phyloP scores from a whole-genome alignment of 1,140 invertebrate species.

The Hermetia illucens region DNA sequence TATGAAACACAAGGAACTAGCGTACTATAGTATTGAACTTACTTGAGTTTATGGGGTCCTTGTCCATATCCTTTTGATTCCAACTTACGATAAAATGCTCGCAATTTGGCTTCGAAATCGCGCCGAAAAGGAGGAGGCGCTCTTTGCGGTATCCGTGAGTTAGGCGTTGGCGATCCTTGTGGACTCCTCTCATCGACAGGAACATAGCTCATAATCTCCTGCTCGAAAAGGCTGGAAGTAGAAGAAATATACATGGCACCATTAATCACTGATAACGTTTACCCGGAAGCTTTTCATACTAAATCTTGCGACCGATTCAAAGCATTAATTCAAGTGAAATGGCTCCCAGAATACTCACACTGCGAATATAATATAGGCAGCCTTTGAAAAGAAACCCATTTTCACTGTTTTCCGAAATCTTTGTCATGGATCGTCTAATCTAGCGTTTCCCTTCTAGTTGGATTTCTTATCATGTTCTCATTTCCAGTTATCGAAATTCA shows the following conservation, averaged over 20 bases:
- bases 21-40: conserved; percentile 33
- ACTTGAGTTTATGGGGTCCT: conserved; percentile 92
- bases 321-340: too few relatives aligned
- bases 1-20: too few relatives aligned
- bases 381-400: conserved; percentile 56
- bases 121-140: conserved; percentile 77
- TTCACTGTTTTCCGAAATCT: too few relatives aligned
- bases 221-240: conserved; percentile 78
- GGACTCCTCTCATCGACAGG: conserved; percentile 52
- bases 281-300: too few relatives aligned
- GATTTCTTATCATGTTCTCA: too few relatives aligned
- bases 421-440: too few relatives aligned
- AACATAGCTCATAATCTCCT: conserved; percentile 96
- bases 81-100: conserved; percentile 88
- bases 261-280: too few relatives aligned
- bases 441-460: too few relatives aligned
- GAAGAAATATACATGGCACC: too few relatives aligned
- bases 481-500: too few relatives aligned
- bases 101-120: conserved; percentile 90
- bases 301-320: too few relatives aligned
- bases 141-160: conserved; percentile 59
- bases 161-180: conserved; percentile 26
- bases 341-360: conserved; percentile 57
- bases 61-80: conserved; percentile 95
- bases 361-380: conserved; percentile 54